Percentiles rank a stretch among this genome's conserved stretches.
phyloP scores from a whole-genome alignment of 2,888 invertebrate genomes.

The Drosophila fulvimacula region DNA sequence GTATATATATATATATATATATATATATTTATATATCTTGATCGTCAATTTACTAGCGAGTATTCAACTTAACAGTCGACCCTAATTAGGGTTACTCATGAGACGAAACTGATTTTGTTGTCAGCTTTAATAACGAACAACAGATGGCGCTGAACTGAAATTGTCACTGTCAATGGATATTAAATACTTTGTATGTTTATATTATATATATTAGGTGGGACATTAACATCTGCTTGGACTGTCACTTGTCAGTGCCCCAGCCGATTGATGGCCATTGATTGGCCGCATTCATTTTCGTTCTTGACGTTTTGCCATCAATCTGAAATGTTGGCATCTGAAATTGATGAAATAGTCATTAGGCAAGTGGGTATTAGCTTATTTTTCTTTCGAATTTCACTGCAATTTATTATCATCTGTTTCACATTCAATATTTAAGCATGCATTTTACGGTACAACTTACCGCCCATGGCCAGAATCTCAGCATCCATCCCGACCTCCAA shows the following conservation, averaged over 20 bases:
- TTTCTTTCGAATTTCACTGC: slow-evolving; percentile 28
- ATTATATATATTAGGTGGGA: slow-evolving; percentile 30
- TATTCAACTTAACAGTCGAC: neutral
- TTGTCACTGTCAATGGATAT: neutral
- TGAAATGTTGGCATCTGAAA: slow-evolving; percentile 14
- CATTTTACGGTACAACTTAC: slow-evolving; percentile 53
- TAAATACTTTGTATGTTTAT: neutral
- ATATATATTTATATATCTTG: too few species aligned
- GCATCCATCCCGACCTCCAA: slow-evolving; percentile 1
- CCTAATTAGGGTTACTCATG: neutral
- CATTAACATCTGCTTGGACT: slow-evolving; percentile 33
- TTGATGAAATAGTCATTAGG: neutral
- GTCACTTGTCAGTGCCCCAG: slow-evolving; percentile 15
- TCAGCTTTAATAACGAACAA: slow-evolving; percentile 4
- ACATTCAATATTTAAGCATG: slow-evolving; percentile 41
- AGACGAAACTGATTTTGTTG: neutral
- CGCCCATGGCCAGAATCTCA: slow-evolving; percentile 25
- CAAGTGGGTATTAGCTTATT: neutral
- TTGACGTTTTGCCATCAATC: slow-evolving; percentile 18
- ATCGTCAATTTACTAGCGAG: too few species aligned
- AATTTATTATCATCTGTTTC: slow-evolving; percentile 42
- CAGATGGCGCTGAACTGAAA: slow-evolving; percentile 23
- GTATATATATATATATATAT: too few species aligned
- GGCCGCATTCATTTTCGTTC: neutral
- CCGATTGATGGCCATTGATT: slow-evolving; percentile 8